Base-by-base conservation (phyloP, 2,888 invertebrate genomes). In the Luperina nickerlii region DNA sequence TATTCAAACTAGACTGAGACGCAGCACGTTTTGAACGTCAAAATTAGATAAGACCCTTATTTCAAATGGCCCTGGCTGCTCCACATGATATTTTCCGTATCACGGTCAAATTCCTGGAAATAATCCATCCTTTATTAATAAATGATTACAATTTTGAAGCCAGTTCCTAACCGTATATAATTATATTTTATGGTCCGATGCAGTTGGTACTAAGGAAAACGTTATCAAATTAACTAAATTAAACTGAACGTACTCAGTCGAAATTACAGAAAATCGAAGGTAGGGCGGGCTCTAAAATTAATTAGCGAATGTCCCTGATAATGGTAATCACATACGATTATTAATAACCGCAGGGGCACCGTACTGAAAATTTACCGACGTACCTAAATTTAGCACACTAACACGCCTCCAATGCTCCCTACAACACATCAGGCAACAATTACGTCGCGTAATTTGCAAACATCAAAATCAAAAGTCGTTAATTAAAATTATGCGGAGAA, bases 191-290 rank as follows among this genome's bases (percentile, higher is more conserved):
- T n/a, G 20, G 45, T 8, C 18, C 2, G 67, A 38, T 13, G 6
- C n/a, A 4, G 20, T 15, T 67, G 63, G 8, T 27, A 60, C 67
- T 74, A 80, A 80, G 80, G 80, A 80, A 81, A 81, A 81, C 32
- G 15, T 24, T 70, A 51, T 70, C 63, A 48, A 81, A 81, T 69
- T 69, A 80, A 69, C 4, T n/a, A 5, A 71, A 63, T 27, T 74
- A 68, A 81, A 69, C 11, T 69, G 20, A 45, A 20, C 20, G 1
- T 72, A 20, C 15, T 62, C 32, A 6, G 18, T 62, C 32, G 11
- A 8, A 48, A 57, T 51, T 65, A 8, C 18, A 8, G 69, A 69
- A 75, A 65, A 66, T 32, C 7, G 7, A n/a, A 3, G 38, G 13
- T 32, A 32, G 42, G 20, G 2, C n/a, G 51, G 13, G 5, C 15